Conservation (phyloP, 2,113 vertebrate genomes). For the Otocyon megalotis region DNA sequence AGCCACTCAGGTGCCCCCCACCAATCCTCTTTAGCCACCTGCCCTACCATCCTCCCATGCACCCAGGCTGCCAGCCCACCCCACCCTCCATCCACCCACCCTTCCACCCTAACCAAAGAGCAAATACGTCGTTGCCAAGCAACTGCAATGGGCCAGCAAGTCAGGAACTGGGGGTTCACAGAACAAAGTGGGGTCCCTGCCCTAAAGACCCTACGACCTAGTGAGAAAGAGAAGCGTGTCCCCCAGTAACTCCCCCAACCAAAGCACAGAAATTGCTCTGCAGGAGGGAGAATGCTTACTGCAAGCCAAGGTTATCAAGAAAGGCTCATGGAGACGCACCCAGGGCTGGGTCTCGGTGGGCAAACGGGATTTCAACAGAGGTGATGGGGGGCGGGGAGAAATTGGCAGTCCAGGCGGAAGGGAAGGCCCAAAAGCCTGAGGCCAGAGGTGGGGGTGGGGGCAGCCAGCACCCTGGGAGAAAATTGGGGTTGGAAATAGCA, state of each 20-base stretch:
- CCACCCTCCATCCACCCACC: not conserved
- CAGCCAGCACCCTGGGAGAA: not conserved
- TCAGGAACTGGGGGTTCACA: not conserved
- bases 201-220: not conserved
- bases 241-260: not conserved
- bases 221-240: not conserved
- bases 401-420: not conserved
- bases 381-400: not conserved
- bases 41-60: too few species aligned
- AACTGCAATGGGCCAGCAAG: not conserved
- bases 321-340: not conserved
- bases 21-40: not conserved
- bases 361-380: not conserved
- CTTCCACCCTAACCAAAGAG: not conserved
- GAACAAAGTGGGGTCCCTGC: not conserved
- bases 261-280: not conserved
- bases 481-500: not conserved
- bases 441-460: not conserved
- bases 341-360: not conserved
- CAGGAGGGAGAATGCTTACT: not conserved
- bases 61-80: not conserved
- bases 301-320: not conserved
- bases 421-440: not conserved
- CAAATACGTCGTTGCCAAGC: not conserved
- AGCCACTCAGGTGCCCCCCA: not conserved